Conservation (phyloP, 2,113 vertebrate genomes). For the Leptobrachium ailaonicum region DNA sequence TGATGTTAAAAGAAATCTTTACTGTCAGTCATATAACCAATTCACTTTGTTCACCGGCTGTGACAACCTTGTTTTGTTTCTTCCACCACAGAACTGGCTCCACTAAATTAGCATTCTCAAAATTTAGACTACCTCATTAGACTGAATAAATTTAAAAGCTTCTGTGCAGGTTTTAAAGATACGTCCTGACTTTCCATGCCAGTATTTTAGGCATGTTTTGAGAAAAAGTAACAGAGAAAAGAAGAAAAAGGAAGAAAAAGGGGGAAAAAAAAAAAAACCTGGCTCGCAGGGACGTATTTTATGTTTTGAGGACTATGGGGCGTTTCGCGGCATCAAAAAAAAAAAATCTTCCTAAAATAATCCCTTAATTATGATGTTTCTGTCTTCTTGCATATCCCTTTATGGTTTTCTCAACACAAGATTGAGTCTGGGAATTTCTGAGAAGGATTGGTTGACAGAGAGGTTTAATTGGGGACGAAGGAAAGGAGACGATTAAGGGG, state of each 20-base stretch:
- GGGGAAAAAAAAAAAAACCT: constrained; percentile 25
- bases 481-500: not conserved
- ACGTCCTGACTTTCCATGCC: constrained; percentile 62
- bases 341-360: constrained; percentile 52
- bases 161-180: constrained; percentile 62
- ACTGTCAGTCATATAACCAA: constrained; percentile 95
- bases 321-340: constrained; percentile 49
- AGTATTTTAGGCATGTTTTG: constrained; percentile 68
- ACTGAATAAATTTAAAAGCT: constrained; percentile 92
- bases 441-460: constrained; percentile 2
- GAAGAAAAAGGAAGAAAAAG: constrained; percentile 25
- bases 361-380: constrained; percentile 50
- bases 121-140: constrained; percentile 96
- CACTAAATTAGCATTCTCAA: constrained; percentile 80
- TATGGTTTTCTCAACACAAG: constrained; percentile 11
- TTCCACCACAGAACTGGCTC: constrained; percentile 62
- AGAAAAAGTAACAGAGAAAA: constrained; percentile 50
- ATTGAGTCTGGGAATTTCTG: constrained; percentile 17
- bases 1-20: constrained; percentile 98
- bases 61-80: constrained; percentile 87
- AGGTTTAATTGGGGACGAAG: constrained; percentile 36
- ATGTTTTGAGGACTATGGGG: constrained; percentile 53
- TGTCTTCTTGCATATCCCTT: constrained; percentile 21
- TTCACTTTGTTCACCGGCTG: constrained; percentile 95
- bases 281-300: constrained; percentile 52